Percentiles rank a stretch among this genome's conserved stretches.
Evolutionary conservation across 2,888 invertebrate genomes (phyloP).

Genomic region (Trichopria drosophilae): DNA sequence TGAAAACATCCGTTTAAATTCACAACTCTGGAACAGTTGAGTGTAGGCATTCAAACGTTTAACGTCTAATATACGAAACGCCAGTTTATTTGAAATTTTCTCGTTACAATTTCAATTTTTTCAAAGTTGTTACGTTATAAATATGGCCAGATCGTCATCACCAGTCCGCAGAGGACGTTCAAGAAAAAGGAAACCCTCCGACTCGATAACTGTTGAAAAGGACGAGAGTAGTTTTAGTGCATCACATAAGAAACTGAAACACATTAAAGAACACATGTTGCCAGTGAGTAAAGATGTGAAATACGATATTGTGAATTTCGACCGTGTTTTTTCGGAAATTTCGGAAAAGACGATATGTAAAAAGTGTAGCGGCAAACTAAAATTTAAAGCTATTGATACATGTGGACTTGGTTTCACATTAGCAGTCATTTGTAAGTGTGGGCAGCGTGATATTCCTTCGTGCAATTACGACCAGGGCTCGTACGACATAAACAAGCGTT

Average conservation of each 20-base stretch:
- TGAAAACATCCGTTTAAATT: too few species aligned
- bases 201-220: slow-evolving; percentile 32
- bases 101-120: too few species aligned
- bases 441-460: slow-evolving; percentile 12
- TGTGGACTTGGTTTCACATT: slow-evolving; percentile 30
- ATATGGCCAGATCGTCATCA: too few species aligned
- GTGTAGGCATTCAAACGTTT: too few species aligned
- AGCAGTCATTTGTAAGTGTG: slow-evolving; percentile 15
- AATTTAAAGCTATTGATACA: slow-evolving; percentile 31
- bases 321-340: slow-evolving; percentile 32
- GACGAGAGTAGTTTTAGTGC: slow-evolving; percentile 34
- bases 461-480: slow-evolving; percentile 13
- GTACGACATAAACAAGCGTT: slow-evolving; percentile 25
- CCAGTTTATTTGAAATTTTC: too few species aligned
- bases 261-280: slow-evolving; percentile 32
- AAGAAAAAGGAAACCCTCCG: too few species aligned
- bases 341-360: too few species aligned
- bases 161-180: too few species aligned
- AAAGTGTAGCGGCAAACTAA: too few species aligned
- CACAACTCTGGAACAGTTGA: too few species aligned
- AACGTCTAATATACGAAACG: too few species aligned
- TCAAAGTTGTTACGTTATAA: too few species aligned
- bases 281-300: slow-evolving; percentile 32
- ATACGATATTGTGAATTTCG: slow-evolving; percentile 36
- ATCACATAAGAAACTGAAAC: slow-evolving; percentile 34